phyloP scores from a whole-genome alignment of 1,140 invertebrate species.

The Leguminivora glycinivorella region DNA sequence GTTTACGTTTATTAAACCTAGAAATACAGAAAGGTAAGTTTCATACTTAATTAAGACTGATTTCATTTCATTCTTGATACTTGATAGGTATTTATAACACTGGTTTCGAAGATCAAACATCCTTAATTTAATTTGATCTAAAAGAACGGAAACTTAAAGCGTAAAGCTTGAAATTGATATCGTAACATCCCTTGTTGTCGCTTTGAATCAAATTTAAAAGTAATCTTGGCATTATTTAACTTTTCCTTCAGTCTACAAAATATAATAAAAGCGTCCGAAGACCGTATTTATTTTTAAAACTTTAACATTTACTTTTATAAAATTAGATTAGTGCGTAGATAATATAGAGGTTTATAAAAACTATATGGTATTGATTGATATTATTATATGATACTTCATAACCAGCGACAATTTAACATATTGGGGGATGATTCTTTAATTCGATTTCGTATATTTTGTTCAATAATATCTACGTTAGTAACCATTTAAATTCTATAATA shows the following conservation, averaged over 20 bases:
- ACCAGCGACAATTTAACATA: too few species aligned
- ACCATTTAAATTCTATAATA: too few species aligned
- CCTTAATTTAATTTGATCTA: background rate
- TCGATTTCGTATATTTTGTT: too few species aligned
- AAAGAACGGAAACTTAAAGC: slow-evolving; percentile 36
- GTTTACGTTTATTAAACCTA: too few species aligned
- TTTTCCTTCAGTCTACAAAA: slow-evolving; percentile 35
- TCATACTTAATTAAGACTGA: too few species aligned
- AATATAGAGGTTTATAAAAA: background rate
- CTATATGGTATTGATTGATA: too few species aligned
- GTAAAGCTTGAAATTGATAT: slow-evolving; percentile 47
- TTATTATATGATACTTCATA: too few species aligned
- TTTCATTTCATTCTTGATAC: background rate
- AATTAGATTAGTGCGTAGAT: too few species aligned
- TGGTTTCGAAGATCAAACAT: background rate
- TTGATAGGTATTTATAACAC: background rate
- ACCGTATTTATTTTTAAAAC: slow-evolving; percentile 14
- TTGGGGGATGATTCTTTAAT: too few species aligned
- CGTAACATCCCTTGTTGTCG: slow-evolving; percentile 46
- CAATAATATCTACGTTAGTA: too few species aligned
- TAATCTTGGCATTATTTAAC: slow-evolving; percentile 47
- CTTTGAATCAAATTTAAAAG: slow-evolving; percentile 50
- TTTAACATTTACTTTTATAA: background rate
- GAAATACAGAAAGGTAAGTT: too few species aligned
- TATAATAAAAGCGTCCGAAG: slow-evolving; percentile 19